These are phyloP conservation scores for Panthera tigris DNA, from an alignment of 2,113 vertebrate species.

Conservation along the genomic window DNA sequence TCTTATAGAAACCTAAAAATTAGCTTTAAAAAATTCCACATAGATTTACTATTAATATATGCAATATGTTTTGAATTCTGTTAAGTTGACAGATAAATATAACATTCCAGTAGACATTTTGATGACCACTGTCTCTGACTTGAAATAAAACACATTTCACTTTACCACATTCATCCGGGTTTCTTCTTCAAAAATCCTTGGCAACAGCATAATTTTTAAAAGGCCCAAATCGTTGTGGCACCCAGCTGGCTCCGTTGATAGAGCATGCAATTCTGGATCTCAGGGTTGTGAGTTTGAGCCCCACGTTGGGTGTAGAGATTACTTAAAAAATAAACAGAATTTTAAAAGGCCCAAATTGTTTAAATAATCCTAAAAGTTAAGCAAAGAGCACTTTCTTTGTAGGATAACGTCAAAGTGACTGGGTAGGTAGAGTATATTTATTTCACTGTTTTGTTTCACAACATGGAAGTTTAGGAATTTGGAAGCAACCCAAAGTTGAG, in stretches of 20 bases:
- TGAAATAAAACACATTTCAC: neutral
- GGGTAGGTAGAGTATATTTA: neutral
- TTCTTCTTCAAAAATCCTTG: conserved; percentile 41
- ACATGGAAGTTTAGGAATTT: conserved; percentile 12
- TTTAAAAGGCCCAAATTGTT: neutral
- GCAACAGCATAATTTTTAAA: conserved; percentile 10
- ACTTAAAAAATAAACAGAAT: too few species aligned
- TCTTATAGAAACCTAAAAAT: neutral
- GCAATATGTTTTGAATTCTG: neutral
- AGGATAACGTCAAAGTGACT: neutral
- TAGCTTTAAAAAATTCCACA: neutral
- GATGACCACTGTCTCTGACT: neutral
- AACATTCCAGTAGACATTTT: neutral
- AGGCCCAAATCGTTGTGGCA: neutral
- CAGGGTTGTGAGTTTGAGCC: too few species aligned
- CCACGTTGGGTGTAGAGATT: too few species aligned
- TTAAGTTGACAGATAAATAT: neutral
- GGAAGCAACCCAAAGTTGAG: neutral
- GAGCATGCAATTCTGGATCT: too few species aligned
- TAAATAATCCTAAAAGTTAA: conserved; percentile 21
- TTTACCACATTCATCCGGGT: neutral
- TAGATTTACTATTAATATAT: neutral
- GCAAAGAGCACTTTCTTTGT: neutral
- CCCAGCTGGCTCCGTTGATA: too few species aligned
- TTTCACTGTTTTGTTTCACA: conserved; percentile 27